These are phyloP conservation scores for Hydrophis major DNA, from an alignment of 2,797 vertebrate species.

Conservation along the genomic window DNA sequence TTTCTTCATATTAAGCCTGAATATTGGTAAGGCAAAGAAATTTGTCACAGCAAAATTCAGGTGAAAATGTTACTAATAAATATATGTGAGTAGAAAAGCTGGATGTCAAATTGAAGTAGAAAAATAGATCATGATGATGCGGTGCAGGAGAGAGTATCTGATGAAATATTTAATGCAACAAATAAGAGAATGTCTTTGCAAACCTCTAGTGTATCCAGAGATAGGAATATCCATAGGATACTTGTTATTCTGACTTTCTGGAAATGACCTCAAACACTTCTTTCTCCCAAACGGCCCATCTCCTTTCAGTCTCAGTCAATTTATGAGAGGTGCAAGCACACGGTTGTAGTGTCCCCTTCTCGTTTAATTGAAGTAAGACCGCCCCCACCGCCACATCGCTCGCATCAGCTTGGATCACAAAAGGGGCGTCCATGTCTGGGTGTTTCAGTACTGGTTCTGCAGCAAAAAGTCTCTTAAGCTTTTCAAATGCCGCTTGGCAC, in stretches of 20 bases:
- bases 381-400: no score
- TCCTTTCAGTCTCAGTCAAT: no score
- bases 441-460: no score
- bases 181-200: conserved; percentile 15
- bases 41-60: not conserved
- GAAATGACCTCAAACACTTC: not conserved
- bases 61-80: not conserved
- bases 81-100: not conserved
- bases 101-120: not conserved
- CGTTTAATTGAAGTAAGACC: no score
- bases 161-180: conserved; percentile 1
- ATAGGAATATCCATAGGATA: not conserved
- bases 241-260: conserved; percentile 1
- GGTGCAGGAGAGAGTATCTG: conserved; percentile 2
- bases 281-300: no score
- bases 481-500: no score
- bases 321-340: no score
- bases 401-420: no score
- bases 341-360: no score
- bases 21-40: not conserved
- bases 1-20: not conserved
- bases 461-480: no score
- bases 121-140: conserved; percentile 9
- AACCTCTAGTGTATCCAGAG: conserved; percentile 4
- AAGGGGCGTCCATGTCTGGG: no score